A percentile compares a stretch with the other conserved stretches of the same genome.
Conservation (phyloP, 2,113 vertebrate genomes). For the Hippocampus abdominalis region DNA sequence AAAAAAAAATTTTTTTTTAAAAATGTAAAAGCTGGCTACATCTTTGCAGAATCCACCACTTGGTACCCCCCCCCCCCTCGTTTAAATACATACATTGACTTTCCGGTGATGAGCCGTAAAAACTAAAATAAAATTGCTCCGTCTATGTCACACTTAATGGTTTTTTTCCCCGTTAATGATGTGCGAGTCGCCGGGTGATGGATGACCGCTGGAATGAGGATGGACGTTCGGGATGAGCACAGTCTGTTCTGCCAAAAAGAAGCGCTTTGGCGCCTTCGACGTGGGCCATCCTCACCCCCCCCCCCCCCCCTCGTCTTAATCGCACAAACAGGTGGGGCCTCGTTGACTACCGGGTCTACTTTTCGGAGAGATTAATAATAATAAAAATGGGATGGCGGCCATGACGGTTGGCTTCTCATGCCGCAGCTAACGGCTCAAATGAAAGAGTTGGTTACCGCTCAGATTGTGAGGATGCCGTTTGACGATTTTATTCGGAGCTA, state of each 20-base stretch:
- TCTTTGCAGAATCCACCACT: background rate
- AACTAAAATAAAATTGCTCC: background rate
- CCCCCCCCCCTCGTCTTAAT: conserved; percentile 30
- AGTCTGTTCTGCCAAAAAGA: conserved; percentile 61
- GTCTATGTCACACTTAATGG: background rate
- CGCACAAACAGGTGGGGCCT: conserved; percentile 53
- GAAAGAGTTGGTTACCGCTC: background rate
- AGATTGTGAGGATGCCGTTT: background rate
- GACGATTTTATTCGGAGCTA: conserved; percentile 4
- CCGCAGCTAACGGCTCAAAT: conserved; percentile 12
- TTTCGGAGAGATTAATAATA: conserved; percentile 37
- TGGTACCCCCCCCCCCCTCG: background rate
- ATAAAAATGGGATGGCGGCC: conserved; percentile 45
- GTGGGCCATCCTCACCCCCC: conserved; percentile 18
- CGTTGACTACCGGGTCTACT: conserved; percentile 22
- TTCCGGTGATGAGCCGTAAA: background rate
- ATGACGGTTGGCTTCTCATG: conserved; percentile 45
- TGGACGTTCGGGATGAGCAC: conserved; percentile 48
- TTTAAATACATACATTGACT: conserved; percentile 1
- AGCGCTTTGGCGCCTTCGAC: conserved; percentile 18
- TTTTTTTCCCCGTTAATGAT: conserved; percentile 17
- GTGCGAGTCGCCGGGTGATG: conserved; percentile 41
- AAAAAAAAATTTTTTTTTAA: background rate
- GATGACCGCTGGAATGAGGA: conserved; percentile 40
- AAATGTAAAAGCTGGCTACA: background rate